Evolutionary conservation across 1,140 invertebrate genomes (phyloP), one percentile per base, ranked within the genome.

Genomic region (Drosophila ficusphila): DNA sequence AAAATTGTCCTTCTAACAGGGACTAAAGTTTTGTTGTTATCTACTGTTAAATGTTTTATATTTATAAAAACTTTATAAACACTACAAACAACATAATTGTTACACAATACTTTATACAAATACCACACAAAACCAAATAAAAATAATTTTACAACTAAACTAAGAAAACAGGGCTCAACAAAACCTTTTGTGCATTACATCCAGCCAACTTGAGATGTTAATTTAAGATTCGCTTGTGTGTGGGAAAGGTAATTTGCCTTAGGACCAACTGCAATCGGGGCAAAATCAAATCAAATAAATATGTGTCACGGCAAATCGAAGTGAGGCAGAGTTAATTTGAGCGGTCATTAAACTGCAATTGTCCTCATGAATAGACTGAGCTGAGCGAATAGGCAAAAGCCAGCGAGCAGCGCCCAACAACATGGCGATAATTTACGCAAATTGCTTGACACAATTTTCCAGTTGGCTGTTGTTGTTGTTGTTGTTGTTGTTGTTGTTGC

Each of bases 371-470:
- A 57, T 47, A 52, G 58, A 41, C 39, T 64, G 34, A 18, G 47
- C 39, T 64, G 34, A 18, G 18, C 44, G 31, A 48, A 69, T 52
- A 47, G 46, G 41, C 41, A 62, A 57, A 47, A 52, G 19, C 16
- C 25, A 49, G 36, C 54, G 39, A 61, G 51, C 33, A 57, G 47
- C 53, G 64, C 19, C 67, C 62, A 69, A 47, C 61, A 44, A 38
- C 56, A 62, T 62, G 62, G 73, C 77, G 78, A 74, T 86, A 88
- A 86, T 86, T 81, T 88, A 88, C 82, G 82, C 82, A 88, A 88
- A 88, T 88, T 88, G 82, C 83, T 88, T 88, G 82, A 88, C 82
- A 88, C 82, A 82, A 88, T 88, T 88, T 86, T 62, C 33, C 25
- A 60, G 44, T 39, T 11, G 18, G 9, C 12, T 34, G 12, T 57